phyloP scores from a whole-genome alignment of 2,113 vertebrate genomes.

The Acrocephalus kingi region DNA sequence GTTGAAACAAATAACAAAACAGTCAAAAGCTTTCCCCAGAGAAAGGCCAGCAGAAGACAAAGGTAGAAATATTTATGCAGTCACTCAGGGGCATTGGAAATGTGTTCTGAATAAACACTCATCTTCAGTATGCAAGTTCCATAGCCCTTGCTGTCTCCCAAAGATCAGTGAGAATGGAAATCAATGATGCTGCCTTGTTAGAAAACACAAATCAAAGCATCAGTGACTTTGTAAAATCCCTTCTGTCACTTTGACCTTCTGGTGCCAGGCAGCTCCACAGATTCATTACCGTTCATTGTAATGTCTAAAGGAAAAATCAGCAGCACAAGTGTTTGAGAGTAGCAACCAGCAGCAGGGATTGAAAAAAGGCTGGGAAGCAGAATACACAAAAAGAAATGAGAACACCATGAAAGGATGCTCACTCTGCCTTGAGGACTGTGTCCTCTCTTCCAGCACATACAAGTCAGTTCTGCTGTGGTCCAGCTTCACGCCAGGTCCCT shows the following conservation, averaged over 20 bases:
- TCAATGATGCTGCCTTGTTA: conserved; percentile 63
- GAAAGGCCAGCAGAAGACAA: background rate
- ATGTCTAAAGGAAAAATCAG: background rate
- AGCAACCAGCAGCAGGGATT: background rate
- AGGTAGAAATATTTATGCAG: conserved; percentile 19
- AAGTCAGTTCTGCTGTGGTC: background rate
- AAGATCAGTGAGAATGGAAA: conserved; percentile 51
- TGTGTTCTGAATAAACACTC: conserved; percentile 29
- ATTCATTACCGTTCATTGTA: background rate
- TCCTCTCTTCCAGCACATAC: background rate
- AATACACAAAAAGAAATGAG: background rate
- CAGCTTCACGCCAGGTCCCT: rapidly evolving
- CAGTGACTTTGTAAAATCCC: conserved; percentile 58
- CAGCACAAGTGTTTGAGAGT: background rate
- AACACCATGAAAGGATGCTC: background rate
- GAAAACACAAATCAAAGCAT: conserved; percentile 54
- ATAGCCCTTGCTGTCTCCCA: conserved; percentile 11
- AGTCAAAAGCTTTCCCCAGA: background rate
- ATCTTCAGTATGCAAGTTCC: conserved; percentile 21
- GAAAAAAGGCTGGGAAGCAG: background rate
- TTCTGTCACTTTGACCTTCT: conserved; percentile 53
- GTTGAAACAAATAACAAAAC: conserved; percentile 10
- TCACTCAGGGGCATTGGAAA: background rate
- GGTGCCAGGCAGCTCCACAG: background rate
- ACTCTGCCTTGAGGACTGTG: background rate